phyloP scores from a whole-genome alignment of 2,888 invertebrate genomes.

The Drosophila macrothrix region DNA sequence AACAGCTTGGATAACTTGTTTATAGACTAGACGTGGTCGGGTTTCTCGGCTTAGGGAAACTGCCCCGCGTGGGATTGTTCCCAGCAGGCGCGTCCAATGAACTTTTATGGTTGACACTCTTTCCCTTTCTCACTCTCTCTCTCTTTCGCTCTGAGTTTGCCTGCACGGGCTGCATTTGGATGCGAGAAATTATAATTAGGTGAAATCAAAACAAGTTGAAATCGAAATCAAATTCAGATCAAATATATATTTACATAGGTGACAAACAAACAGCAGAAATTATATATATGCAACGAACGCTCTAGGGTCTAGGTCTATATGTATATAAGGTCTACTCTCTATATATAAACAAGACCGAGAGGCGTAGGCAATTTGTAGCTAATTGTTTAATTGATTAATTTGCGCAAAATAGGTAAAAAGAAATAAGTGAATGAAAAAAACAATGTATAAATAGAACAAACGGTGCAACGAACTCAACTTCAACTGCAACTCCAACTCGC shows the following conservation, averaged over 20 bases:
- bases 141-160: background rate
- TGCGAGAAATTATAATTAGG: conserved; percentile 27
- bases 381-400: conserved; percentile 43
- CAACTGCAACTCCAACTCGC: conserved; percentile 35
- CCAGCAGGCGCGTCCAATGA: conserved; percentile 40
- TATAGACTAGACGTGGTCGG: conserved; percentile 9
- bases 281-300: conserved; percentile 50
- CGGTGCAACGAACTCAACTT: conserved; percentile 49
- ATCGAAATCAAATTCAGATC: conserved; percentile 23
- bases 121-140: background rate
- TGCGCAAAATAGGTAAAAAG: conserved; percentile 23
- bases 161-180: conserved; percentile 5
- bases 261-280: conserved; percentile 11
- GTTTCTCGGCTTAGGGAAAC: conserved; percentile 1
- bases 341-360: conserved; percentile 45
- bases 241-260: conserved; percentile 3
- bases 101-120: conserved; percentile 48
- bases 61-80: conserved; percentile 12
- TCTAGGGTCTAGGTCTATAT: conserved; percentile 57
- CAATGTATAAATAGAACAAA: conserved; percentile 36
- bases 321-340: conserved; percentile 38
- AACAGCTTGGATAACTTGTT: conserved; percentile 32
- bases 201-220: conserved; percentile 34
- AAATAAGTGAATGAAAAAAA: conserved; percentile 15
- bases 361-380: conserved; percentile 44